Evolutionary conservation across 2,797 vertebrate species (phyloP), one percentile per base, ranked within the genome.

Genomic region (Pipistrellus kuhlii): DNA sequence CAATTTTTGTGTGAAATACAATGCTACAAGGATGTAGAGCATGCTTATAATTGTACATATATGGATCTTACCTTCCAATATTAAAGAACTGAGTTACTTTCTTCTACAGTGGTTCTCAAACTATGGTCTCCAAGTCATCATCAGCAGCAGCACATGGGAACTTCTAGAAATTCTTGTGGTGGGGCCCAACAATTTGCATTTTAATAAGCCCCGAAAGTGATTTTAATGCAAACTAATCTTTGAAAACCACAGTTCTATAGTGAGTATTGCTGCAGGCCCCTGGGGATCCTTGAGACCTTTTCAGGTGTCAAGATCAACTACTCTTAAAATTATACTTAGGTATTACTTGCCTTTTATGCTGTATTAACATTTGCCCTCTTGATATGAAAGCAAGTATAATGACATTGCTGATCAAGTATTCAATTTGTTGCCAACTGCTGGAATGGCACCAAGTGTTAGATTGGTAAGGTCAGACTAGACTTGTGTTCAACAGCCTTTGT

Each of bases 1-100:
- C 41, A 32, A 72, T 23, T 12, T 91, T 64, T 57, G 11, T 77
- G 48, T 62, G 86, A 68, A 82, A 82, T 15, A 35, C 27, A 78
- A 6, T 35, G 38, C 51, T 44, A 32, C 0, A 25, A 23, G 25
- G 14, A 71, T 27, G 5, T 64, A 72, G n/a, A 55, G 4, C 53
- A 21, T 51, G 6, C 14, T 71, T 75, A 30, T 30, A 64, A n/a
- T 7, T 30, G 15, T 38, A 55, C 2, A 51, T 44, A 25, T 75
- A 15, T 0, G 9, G 53, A n/a, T 53, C 27, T 44, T 8, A 13
- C 2, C 18, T 66, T 38, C 2, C 55, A 4, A 3, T 25, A 9
- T 57, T 73, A 21, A 38, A 93, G n/a, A 69, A 64, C 12, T 32
- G 8, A 18, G 25, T 35, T 55, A 68, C 12, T 46, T n/a, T 69